phyloP scores from a whole-genome alignment of 2,113 vertebrate genomes.

The Centropus bengalensis region DNA sequence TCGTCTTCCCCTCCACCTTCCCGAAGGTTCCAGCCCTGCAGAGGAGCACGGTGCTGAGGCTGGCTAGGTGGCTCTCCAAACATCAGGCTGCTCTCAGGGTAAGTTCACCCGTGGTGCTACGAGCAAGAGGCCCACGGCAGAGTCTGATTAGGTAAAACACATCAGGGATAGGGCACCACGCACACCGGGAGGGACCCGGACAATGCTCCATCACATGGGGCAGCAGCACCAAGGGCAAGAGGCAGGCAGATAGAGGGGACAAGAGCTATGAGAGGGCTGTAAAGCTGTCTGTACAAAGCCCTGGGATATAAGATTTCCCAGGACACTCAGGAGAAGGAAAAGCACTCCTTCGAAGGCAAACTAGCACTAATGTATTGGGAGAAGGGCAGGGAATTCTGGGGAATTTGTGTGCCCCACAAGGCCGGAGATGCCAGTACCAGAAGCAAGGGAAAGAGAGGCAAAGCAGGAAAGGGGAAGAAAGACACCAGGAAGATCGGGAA shows the following conservation, averaged over 20 bases:
- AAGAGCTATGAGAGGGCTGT: background rate
- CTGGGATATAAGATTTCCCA: background rate
- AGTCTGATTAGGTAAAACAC: background rate
- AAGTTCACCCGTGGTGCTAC: background rate
- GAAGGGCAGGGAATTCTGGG: background rate
- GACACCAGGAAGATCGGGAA: background rate
- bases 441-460: background rate
- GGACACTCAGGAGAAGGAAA: background rate
- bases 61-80: background rate
- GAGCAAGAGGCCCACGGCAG: background rate
- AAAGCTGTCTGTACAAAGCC: background rate
- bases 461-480: background rate
- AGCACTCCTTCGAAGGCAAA: background rate
- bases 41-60: background rate
- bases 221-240: background rate
- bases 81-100: background rate
- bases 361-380: background rate
- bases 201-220: accelerated
- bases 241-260: background rate
- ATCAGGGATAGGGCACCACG: accelerated
- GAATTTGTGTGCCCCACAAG: background rate
- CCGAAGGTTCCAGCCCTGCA: accelerated
- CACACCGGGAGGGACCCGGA: background rate
- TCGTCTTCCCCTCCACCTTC: background rate
- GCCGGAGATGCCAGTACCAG: background rate